Evolutionary conservation across 2,113 vertebrate genomes (phyloP).

Genomic region (Lanius ludovicianus): DNA sequence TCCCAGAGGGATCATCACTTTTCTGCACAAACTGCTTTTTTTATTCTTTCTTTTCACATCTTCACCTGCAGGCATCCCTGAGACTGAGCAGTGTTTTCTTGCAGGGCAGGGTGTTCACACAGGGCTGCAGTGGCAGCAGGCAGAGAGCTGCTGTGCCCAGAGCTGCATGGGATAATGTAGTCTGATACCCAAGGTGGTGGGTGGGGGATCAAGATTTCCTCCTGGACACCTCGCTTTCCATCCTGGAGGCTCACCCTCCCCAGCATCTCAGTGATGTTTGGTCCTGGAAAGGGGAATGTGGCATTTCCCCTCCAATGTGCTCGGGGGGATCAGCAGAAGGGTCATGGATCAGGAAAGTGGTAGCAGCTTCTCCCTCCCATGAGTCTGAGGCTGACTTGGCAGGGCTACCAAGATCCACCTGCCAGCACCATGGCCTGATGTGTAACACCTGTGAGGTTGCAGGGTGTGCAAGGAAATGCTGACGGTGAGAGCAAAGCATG

Average conservation of each 20-base stretch:
- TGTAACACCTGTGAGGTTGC: background rate
- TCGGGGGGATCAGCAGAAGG: background rate
- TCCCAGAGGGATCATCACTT: slow-evolving; percentile 54
- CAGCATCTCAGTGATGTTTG: background rate
- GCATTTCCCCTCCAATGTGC: background rate
- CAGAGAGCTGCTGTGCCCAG: background rate
- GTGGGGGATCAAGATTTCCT: background rate
- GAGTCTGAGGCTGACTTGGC: background rate
- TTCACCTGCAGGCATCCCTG: slow-evolving; percentile 28
- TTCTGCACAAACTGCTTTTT: slow-evolving; percentile 32
- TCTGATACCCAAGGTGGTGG: background rate
- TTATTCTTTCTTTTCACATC: slow-evolving; percentile 47
- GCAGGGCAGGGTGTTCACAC: background rate
- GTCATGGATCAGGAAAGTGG: rapidly evolving
- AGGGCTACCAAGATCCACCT: background rate
- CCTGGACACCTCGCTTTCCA: rapidly evolving
- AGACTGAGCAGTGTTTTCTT: background rate
- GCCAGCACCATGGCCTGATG: background rate
- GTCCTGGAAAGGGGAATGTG: background rate
- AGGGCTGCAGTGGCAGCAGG: background rate
- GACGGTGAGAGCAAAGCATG: background rate
- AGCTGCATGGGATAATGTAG: background rate
- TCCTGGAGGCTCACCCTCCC: background rate
- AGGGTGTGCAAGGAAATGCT: background rate
- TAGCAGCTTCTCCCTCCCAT: background rate